Base-by-base conservation (phyloP, 1,140 invertebrate species). In the Asobara japonica region DNA sequence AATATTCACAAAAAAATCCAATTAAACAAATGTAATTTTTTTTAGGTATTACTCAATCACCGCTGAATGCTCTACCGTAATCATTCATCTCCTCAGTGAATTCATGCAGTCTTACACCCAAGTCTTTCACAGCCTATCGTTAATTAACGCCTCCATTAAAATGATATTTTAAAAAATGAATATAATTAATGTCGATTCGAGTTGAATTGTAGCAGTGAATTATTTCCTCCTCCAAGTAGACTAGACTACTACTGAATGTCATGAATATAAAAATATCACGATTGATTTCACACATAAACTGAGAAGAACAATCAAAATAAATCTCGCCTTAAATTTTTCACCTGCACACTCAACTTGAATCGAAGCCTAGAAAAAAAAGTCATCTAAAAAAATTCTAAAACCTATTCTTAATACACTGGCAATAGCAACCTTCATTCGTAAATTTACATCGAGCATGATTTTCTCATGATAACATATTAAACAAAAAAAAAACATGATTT, bases 91-190 rank as follows among this genome's bases (percentile, higher is more conserved):
- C 16, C n/a, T 18, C 51, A 56, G 51, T 56, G 25, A 31, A 67
- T 33, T 25, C 30, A 48, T 41, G 41, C 25, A 48, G 41, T 25
- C 48, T 60, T 51, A 20, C 65, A 22, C 48, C 66, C 41, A 29
- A 33, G 38, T 69, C 41, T 30, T 16, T 69, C 66, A 60, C 41
- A 60, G 66, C 41, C 41, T 69, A 48, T 60, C 29, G 22, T 69
- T 27, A 56, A 56, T 56, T 56, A 56, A 56, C 51, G 7, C 22
- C 51, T 25, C 18, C 10, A 56, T 20, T 56, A 56, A 56, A 56
- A 56, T 56, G 51, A 56, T 56, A 27, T 56, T 56, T 56, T 18
- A 7, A 51, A 56, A 56, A 56, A 56, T 6, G 11, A 56, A 56
- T 56, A 8, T 56, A 56, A 56, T 56, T 56, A 41, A 22, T 22